These are phyloP conservation scores for Pleuronectes platessa DNA, from an alignment of 2,113 vertebrate genomes.

Conservation along the genomic window DNA sequence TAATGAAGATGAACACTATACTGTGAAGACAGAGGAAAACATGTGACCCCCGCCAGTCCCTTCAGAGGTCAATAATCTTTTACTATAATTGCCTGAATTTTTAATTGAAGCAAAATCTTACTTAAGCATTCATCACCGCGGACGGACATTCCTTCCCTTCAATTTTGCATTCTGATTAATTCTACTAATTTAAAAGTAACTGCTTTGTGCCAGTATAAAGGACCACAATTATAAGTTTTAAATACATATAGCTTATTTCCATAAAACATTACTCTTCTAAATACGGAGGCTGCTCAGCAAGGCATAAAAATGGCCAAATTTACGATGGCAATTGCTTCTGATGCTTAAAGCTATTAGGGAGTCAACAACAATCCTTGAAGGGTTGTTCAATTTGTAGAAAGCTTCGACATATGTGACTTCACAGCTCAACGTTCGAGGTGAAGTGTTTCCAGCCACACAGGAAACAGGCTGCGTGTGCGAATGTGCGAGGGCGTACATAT, in stretches of 20 bases:
- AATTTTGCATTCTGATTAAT: constrained; percentile 85
- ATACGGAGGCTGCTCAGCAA: constrained; percentile 82
- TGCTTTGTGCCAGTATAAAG: constrained; percentile 83
- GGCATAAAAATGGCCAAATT: constrained; percentile 76
- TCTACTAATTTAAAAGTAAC: constrained; percentile 85
- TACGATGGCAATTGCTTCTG: constrained; percentile 62
- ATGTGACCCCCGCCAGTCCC: constrained; percentile 87
- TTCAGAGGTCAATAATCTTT: constrained; percentile 88
- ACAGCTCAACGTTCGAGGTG: not conserved
- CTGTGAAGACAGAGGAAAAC: constrained; percentile 86
- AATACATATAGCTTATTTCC: constrained; percentile 87
- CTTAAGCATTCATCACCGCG: constrained; percentile 81
- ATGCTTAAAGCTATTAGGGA: constrained; percentile 73
- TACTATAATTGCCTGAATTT: constrained; percentile 88
- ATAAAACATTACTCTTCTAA: constrained; percentile 84
- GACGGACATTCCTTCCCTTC: constrained; percentile 74
- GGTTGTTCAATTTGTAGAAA: constrained; percentile 57
- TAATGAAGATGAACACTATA: constrained; percentile 92
- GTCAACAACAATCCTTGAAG: constrained; percentile 69
- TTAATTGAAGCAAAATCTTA: constrained; percentile 89
- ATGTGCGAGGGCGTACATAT: constrained; percentile 34
- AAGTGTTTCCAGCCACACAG: constrained; percentile 10
- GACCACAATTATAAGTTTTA: constrained; percentile 88
- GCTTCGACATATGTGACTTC: not conserved
- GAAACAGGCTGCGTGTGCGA: not conserved